Conservation (phyloP, 2,888 invertebrate genomes). For the Eupithecia inturbata region DNA sequence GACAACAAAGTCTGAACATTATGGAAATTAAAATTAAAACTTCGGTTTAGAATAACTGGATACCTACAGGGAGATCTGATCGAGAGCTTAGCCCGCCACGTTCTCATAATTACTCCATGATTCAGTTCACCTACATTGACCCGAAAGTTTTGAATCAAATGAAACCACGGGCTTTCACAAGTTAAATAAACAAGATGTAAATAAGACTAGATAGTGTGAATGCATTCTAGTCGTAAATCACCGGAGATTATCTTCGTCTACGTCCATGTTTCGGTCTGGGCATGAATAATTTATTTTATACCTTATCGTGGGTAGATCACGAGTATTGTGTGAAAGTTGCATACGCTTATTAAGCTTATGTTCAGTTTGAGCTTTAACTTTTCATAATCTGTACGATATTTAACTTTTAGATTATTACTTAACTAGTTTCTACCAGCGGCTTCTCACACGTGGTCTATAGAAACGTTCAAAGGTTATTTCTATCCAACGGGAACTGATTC, state of each 20-base stretch:
- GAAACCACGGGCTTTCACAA: background rate
- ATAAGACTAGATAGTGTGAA: conserved; percentile 63
- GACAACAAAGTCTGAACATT: too few relatives aligned
- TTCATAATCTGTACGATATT: conserved; percentile 11
- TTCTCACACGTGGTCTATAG: too few relatives aligned
- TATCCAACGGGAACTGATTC: too few relatives aligned
- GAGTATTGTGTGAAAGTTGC: conserved; percentile 45
- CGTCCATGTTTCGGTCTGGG: conserved; percentile 68
- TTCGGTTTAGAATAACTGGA: background rate
- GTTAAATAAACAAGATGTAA: conserved; percentile 51
- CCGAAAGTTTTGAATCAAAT: background rate
- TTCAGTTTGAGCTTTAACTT: background rate
- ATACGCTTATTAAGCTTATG: conserved; percentile 13
- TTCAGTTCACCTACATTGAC: background rate
- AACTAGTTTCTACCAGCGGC: too few relatives aligned
- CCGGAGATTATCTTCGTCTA: conserved; percentile 75
- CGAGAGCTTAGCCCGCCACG: too few relatives aligned
- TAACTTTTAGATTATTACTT: background rate
- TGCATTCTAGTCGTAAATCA: conserved; percentile 78
- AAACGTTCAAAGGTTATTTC: too few relatives aligned
- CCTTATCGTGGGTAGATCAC: conserved; percentile 58
- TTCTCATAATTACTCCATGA: background rate
- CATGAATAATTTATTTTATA: conserved; percentile 75
- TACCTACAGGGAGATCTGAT: background rate
- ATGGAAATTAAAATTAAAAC: too few relatives aligned